phyloP scores from a whole-genome alignment of 2,113 vertebrate species.

The Capricornis sumatraensis region DNA sequence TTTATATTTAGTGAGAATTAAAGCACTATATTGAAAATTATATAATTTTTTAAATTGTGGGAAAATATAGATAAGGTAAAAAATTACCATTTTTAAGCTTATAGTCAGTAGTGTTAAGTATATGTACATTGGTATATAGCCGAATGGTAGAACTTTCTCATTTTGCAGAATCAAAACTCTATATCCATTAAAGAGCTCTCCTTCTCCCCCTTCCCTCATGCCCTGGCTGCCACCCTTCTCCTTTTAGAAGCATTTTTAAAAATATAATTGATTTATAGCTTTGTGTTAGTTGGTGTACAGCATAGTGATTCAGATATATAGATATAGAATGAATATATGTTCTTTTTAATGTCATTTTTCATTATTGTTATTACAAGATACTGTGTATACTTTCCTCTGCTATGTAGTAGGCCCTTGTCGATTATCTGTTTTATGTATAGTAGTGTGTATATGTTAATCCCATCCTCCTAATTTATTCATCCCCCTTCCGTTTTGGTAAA shows the following conservation, averaged over 20 bases:
- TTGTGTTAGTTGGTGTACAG: background rate
- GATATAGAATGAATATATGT: background rate
- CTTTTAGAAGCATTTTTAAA: background rate
- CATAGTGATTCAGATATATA: background rate
- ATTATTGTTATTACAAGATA: background rate
- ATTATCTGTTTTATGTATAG: background rate
- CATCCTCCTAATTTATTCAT: background rate
- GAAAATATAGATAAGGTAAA: background rate
- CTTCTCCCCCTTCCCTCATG: accelerated
- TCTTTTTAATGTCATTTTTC: background rate
- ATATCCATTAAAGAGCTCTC: background rate
- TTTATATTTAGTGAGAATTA: constrained; percentile 14
- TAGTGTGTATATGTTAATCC: background rate
- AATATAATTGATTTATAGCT: background rate
- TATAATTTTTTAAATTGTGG: background rate
- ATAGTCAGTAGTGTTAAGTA: background rate
- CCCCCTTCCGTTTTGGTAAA: background rate
- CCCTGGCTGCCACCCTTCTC: background rate
- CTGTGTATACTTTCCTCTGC: background rate
- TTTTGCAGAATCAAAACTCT: background rate
- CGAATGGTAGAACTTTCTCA: background rate
- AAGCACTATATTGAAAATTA: background rate
- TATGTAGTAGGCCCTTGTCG: background rate
- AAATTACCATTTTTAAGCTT: background rate
- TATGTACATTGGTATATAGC: background rate